A percentile compares a stretch with the other conserved stretches of the same genome.
These are phyloP conservation scores for Xestia rhomboidea DNA, from an alignment of 2,888 invertebrate genomes.

Conservation along the genomic window DNA sequence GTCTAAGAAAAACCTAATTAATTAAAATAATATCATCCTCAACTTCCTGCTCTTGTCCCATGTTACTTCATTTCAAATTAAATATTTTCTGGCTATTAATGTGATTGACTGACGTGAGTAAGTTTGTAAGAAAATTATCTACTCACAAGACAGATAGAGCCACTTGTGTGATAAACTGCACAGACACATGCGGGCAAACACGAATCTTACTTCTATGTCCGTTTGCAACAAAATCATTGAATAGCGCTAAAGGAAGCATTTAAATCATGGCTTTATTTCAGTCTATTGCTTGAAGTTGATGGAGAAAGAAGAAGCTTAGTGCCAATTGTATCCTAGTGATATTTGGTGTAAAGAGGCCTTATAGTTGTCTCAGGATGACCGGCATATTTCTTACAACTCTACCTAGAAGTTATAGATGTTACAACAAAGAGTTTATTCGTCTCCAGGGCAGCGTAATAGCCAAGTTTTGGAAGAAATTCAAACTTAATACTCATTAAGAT, in stretches of 20 bases:
- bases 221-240: not conserved
- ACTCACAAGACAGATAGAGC: too few species aligned
- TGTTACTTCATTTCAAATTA: too few species aligned
- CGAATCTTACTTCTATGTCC: not conserved
- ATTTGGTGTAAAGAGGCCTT: not conserved
- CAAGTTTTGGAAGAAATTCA: constrained; percentile 41
- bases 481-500: constrained; percentile 54
- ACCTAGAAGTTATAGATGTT: constrained; percentile 2
- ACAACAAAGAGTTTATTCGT: constrained; percentile 27
- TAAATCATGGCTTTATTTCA: not conserved
- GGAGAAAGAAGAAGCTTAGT: not conserved
- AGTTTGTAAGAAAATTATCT: not conserved
- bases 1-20: too few species aligned
- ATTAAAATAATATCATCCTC: too few species aligned
- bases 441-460: constrained; percentile 25
- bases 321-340: not conserved
- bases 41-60: too few species aligned
- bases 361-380: not conserved
- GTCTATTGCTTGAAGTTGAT: not conserved
- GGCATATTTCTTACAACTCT: not conserved
- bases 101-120: not conserved
- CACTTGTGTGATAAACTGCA: not conserved
- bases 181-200: not conserved
- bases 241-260: not conserved
- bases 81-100: not conserved